Evolutionary conservation across 1,140 invertebrate genomes (phyloP).

Genomic region (Drosophila littoralis): DNA sequence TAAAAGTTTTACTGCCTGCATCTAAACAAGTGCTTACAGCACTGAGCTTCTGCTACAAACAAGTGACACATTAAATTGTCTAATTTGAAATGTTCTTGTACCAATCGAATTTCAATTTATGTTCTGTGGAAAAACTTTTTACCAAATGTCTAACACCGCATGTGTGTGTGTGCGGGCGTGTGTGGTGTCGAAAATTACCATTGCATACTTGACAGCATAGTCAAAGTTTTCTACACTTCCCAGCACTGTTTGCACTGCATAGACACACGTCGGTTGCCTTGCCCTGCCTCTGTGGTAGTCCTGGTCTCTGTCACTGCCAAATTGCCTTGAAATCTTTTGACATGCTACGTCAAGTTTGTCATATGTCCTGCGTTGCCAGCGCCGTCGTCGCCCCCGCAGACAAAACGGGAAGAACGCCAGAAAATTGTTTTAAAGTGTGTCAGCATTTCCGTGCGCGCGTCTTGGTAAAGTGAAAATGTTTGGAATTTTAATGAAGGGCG

Average conservation of each 20-base stretch:
- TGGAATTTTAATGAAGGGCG: constrained; percentile 81
- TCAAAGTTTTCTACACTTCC: constrained; percentile 35
- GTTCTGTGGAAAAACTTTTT: constrained; percentile 34
- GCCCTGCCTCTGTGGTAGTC: constrained; percentile 6
- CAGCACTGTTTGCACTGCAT: constrained; percentile 25
- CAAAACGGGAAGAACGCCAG: constrained; percentile 57
- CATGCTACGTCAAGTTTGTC: constrained; percentile 78
- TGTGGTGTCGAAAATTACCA: constrained; percentile 42
- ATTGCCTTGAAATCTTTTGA: constrained; percentile 80
- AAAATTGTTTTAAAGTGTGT: constrained; percentile 83
- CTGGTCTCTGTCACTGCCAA: constrained; percentile 49
- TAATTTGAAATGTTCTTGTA: constrained; percentile 41
- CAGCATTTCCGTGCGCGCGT: constrained; percentile 64
- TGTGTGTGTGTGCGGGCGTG: constrained; percentile 2
- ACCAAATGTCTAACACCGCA: neutral
- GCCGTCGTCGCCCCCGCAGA: constrained; percentile 22
- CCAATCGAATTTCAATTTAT: constrained; percentile 54
- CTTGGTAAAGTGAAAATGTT: constrained; percentile 75
- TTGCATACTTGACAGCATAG: constrained; percentile 40
- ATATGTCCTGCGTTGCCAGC: constrained; percentile 71
- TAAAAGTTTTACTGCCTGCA: constrained; percentile 2
- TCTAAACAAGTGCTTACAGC: neutral
- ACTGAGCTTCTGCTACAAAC: constrained; percentile 15
- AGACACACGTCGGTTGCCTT: constrained; percentile 10
- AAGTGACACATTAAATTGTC: constrained; percentile 36